phyloP scores from a whole-genome alignment of 2,888 invertebrate genomes.

The Resseliella maxima region DNA sequence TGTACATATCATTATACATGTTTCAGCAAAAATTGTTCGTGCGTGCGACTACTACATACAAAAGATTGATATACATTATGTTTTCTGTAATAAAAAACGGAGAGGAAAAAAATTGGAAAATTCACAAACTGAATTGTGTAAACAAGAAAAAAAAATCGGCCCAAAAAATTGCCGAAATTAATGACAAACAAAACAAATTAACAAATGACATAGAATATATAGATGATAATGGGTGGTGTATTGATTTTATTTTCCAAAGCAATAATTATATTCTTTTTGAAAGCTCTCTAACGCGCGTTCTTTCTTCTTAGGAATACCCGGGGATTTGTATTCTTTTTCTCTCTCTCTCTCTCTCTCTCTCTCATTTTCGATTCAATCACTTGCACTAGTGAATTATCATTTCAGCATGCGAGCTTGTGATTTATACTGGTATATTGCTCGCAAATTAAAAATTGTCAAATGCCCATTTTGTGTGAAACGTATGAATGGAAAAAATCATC shows the following conservation, averaged over 20 bases:
- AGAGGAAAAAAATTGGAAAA: background rate
- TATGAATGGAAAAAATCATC: constrained; percentile 22
- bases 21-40: background rate
- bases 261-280: too few relatives aligned
- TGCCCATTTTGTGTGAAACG: background rate
- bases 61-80: too few relatives aligned
- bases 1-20: background rate
- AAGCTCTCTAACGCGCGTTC: too few relatives aligned
- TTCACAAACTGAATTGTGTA: background rate
- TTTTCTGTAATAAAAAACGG: background rate
- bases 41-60: background rate
- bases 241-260: too few relatives aligned
- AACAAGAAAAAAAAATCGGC: background rate
- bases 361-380: background rate
- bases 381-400: background rate
- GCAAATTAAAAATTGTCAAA: background rate
- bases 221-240: too few relatives aligned
- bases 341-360: background rate
- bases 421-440: background rate
- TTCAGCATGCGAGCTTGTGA: background rate
- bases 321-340: background rate
- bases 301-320: background rate
- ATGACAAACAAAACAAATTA: background rate
- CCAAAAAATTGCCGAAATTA: background rate
- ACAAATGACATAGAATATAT: too few relatives aligned